Conservation (phyloP, 2,888 invertebrate species). For the Colletes collaris region DNA sequence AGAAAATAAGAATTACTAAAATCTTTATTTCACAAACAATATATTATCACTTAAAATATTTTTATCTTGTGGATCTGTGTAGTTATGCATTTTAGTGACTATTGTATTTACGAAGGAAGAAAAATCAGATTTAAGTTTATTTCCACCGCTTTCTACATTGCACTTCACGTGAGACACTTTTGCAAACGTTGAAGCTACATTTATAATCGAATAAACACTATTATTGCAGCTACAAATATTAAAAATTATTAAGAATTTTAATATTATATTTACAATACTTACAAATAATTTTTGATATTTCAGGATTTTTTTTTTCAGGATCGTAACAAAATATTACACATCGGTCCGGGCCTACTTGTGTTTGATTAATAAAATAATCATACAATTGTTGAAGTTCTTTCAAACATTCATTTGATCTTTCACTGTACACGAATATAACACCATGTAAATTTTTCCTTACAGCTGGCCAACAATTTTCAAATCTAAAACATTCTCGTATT, state of each 20-base stretch:
- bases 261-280: conserved; percentile 71
- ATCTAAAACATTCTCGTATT: conserved; percentile 83
- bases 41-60: conserved; percentile 65
- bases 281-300: conserved; percentile 84
- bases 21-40: conserved; percentile 51
- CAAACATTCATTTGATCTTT: conserved; percentile 84
- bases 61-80: conserved; percentile 70
- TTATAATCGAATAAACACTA: conserved; percentile 31
- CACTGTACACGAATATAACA: conserved; percentile 88
- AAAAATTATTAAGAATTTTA: background rate
- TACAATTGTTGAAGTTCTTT: conserved; percentile 87
- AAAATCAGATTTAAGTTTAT: conserved; percentile 86
- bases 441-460: conserved; percentile 88
- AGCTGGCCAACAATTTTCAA: conserved; percentile 91
- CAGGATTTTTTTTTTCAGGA: conserved; percentile 83
- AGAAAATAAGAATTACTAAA: too few relatives aligned
- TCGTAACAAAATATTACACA: conserved; percentile 87
- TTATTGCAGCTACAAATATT: conserved; percentile 37
- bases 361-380: conserved; percentile 88
- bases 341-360: conserved; percentile 86
- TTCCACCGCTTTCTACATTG: conserved; percentile 85
- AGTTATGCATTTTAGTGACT: conserved; percentile 73
- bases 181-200: conserved; percentile 86
- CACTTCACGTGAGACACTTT: conserved; percentile 86
- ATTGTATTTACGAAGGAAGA: conserved; percentile 75